Evolutionary conservation across 2,888 invertebrate species (phyloP), one percentile per base, ranked within the genome.

Genomic region (Maniola hyperantus): DNA sequence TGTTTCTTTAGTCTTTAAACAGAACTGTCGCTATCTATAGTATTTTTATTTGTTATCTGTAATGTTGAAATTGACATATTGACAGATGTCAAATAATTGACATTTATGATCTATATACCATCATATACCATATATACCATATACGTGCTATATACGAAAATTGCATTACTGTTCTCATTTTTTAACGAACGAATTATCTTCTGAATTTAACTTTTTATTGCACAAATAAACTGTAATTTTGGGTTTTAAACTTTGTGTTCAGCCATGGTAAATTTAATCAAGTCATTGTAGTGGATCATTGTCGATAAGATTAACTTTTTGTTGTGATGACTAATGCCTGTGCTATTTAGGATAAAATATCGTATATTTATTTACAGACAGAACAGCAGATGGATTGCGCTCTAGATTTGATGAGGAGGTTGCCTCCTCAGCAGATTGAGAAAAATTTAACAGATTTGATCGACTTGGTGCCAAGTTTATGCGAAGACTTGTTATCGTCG

Each of bases 361-460:
- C 78, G 71, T 70, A 69, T 64, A 18, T 48, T 13, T 48, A 72
- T 73, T 90, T 89, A 68, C 86, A 98, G 98, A 97, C 96, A 85
- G 98, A 98, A 85, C 96, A 97, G 90, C 98, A 99, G 93, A 96
- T 99, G 95, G 99, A 99, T 93, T 99, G 99, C 93, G 99, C 99
- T 61, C 93, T 99, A 79, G 99, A 99, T 93, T 94, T 99, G 84
- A 99, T 99, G 99, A 94, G 99, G 83, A 95, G 99, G 79, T 92
- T 99, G 85, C 99, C 99, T 76, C 99, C 99, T 75, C 99, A 99
- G 92, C 98, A 99, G 92, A 99, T 99, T 78, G 99, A 99, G 88
- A 99, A 99, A 89, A 99, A 99, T 91, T 93, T 99, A 74, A 97
- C 97, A 84, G 99, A 99, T 94, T 94, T 99, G 82, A 99, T 99